Conservation (phyloP, 2,113 vertebrate genomes). For the Machaerirhynchus nigripectus region DNA sequence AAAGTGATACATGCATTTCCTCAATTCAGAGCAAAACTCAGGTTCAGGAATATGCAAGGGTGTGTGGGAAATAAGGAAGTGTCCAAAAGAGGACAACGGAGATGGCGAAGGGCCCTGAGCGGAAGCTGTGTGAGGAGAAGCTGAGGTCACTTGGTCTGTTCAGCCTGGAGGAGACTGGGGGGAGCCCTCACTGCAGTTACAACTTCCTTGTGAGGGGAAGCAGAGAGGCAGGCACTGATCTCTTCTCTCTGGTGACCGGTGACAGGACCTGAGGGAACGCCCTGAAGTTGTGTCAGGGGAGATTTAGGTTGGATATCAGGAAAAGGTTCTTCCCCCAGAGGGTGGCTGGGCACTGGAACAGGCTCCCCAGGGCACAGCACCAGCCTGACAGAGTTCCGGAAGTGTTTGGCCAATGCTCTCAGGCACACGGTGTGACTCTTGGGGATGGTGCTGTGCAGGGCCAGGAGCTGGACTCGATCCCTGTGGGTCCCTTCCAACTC, state of each 20-base stretch:
- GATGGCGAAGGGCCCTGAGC: neutral
- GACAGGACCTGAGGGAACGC: fast-evolving
- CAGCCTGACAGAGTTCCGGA: neutral
- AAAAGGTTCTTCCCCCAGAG: neutral
- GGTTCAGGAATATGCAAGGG: neutral
- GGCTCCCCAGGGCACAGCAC: neutral
- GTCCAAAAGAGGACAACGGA: neutral
- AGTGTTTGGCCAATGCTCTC: neutral
- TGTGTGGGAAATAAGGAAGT: neutral
- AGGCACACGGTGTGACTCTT: neutral
- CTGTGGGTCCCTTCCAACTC: neutral
- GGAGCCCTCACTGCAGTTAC: neutral
- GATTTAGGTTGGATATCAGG: neutral
- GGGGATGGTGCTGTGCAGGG: neutral
- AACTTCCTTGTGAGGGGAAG: fast-evolving
- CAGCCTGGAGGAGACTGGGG: neutral
- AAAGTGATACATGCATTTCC: neutral
- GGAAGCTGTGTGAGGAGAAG: fast-evolving
- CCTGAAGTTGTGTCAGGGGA: neutral
- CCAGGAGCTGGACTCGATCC: neutral
- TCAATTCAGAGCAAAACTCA: neutral
- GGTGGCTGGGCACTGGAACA: neutral
- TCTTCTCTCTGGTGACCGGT: neutral
- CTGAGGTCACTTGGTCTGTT: neutral
- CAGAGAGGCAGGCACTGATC: neutral